These are phyloP conservation scores for Tupiocoris notatus DNA, from an alignment of 2,888 invertebrate genomes.

Conservation along the genomic window DNA sequence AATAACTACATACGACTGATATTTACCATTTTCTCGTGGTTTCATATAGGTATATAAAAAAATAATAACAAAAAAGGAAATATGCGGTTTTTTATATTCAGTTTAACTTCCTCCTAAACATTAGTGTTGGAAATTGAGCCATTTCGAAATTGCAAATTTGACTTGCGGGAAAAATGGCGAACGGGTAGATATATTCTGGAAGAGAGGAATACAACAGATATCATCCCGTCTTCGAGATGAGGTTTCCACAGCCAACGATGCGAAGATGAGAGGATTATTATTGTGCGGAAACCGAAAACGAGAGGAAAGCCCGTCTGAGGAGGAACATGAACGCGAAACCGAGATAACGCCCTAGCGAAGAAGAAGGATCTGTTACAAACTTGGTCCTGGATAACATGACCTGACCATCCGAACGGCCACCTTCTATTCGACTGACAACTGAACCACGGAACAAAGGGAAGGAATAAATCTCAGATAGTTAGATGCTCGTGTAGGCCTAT, in stretches of 20 bases:
- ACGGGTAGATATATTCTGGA: not conserved
- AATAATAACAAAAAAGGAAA: too few relatives aligned
- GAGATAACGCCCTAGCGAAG: slow-evolving; percentile 10
- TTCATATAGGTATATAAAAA: too few relatives aligned
- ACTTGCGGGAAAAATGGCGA: too few relatives aligned
- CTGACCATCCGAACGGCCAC: slow-evolving; percentile 22
- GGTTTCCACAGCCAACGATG: not conserved
- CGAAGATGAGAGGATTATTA: not conserved
- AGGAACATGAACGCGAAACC: not conserved
- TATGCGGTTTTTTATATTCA: too few relatives aligned
- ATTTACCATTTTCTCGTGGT: too few relatives aligned
- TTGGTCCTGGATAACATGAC: slow-evolving; percentile 12
- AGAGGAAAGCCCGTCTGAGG: not conserved
- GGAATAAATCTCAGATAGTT: slow-evolving; percentile 12
- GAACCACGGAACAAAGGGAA: slow-evolving; percentile 11
- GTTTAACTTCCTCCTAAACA: too few relatives aligned
- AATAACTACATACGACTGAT: too few relatives aligned
- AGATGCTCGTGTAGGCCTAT: too few relatives aligned
- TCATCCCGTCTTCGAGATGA: not conserved
- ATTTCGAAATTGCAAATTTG: too few relatives aligned
- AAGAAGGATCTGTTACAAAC: slow-evolving; percentile 26
- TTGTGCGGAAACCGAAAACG: not conserved
- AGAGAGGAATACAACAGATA: slow-evolving; percentile 2
- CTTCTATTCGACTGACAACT: too few relatives aligned
- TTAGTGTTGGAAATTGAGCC: too few relatives aligned